Conservation (phyloP, 2,797 vertebrate species). For the Ctenopoma kingsleyae region DNA sequence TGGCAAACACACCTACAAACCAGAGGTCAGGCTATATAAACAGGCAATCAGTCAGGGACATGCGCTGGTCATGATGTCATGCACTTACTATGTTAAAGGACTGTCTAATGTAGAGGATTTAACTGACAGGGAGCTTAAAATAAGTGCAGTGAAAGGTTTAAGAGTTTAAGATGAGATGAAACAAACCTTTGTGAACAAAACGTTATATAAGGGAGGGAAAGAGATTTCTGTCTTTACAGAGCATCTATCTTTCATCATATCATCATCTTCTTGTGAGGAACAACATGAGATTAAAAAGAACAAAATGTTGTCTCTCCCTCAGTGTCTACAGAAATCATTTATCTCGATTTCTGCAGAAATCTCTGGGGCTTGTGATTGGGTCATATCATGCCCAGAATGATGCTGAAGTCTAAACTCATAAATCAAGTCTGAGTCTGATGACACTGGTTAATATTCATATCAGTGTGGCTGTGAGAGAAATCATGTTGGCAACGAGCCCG, state of each 20-base stretch:
- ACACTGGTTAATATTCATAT: slow-evolving; percentile 41
- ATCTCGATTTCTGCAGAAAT: slow-evolving; percentile 1
- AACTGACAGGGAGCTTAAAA: slow-evolving; percentile 20
- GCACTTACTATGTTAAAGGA: slow-evolving; percentile 20
- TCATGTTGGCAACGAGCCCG: slow-evolving; percentile 11
- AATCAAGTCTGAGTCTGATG: slow-evolving; percentile 37
- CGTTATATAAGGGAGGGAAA: background rate
- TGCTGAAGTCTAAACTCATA: slow-evolving; percentile 29
- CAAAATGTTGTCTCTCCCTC: slow-evolving; percentile 3
- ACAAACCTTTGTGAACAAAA: background rate
- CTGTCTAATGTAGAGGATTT: background rate
- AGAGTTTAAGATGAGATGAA: slow-evolving; percentile 7
- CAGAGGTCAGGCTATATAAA: slow-evolving; percentile 51
- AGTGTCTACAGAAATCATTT: background rate
- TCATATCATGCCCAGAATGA: slow-evolving; percentile 15
- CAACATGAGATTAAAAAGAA: slow-evolving; percentile 11
- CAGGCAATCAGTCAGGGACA: slow-evolving; percentile 41
- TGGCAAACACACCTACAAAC: slow-evolving; percentile 28
- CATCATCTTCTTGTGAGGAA: slow-evolving; percentile 10
- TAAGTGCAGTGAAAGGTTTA: slow-evolving; percentile 18
- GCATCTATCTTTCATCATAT: slow-evolving; percentile 10
- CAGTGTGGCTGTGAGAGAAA: slow-evolving; percentile 36
- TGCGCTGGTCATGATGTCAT: slow-evolving; percentile 53
- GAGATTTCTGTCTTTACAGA: slow-evolving; percentile 13
- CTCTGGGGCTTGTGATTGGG: slow-evolving; percentile 11